Conservation (phyloP, 2,888 invertebrate genomes). For the Leptodirus hochenwartii region DNA sequence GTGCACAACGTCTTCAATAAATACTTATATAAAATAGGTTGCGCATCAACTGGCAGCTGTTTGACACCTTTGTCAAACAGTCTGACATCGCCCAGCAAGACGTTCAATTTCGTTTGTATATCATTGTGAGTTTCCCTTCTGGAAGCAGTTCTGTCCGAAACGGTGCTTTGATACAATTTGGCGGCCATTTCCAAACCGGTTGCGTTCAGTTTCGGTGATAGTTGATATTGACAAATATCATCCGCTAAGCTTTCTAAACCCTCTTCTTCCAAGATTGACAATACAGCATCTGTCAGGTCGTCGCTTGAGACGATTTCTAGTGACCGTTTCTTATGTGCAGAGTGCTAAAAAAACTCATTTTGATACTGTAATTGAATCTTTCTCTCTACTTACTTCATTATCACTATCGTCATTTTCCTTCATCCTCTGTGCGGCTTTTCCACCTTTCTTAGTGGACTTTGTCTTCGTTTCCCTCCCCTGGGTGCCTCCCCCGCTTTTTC, state of each 20-base stretch:
- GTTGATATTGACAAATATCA: constrained; percentile 48
- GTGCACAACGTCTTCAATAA: constrained; percentile 67
- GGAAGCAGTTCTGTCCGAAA: constrained; percentile 49
- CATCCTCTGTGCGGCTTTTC: no score
- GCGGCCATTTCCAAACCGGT: constrained; percentile 48
- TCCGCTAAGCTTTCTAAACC: constrained; percentile 52
- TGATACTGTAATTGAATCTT: no score
- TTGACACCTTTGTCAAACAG: constrained; percentile 66
- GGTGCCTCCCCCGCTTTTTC: constrained; percentile 80
- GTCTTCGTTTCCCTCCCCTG: constrained; percentile 93
- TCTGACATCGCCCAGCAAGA: constrained; percentile 53
- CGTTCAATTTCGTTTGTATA: constrained; percentile 67
- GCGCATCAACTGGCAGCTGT: constrained; percentile 39
- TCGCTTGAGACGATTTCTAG: constrained; percentile 45
- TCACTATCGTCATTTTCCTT: constrained; percentile 48
- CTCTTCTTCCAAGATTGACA: constrained; percentile 44
- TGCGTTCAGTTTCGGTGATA: constrained; percentile 48
- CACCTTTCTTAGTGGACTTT: constrained; percentile 71
- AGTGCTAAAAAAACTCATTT: no score
- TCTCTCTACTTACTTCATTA: constrained; percentile 34
- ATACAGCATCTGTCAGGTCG: constrained; percentile 49
- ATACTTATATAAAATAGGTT: constrained; percentile 58
- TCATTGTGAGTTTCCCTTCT: constrained; percentile 64
- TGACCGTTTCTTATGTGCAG: no score
- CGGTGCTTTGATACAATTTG: constrained; percentile 51